Evolutionary conservation across 2,797 vertebrate species (phyloP), one percentile per base, ranked within the genome.

Genomic region (Sebastes goodei): DNA sequence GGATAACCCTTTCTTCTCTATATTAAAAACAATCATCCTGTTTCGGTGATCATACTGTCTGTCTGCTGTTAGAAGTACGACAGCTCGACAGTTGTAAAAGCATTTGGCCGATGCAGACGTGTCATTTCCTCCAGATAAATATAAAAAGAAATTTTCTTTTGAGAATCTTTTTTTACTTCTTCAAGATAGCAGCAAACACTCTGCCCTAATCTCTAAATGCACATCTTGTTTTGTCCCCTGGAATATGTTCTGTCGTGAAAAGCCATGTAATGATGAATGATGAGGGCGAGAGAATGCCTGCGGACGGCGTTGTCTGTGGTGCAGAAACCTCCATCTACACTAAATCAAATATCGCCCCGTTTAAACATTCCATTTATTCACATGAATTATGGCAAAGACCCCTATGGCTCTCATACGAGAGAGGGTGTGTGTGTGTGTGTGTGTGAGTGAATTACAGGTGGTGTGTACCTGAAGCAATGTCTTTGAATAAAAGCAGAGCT

Each of bases 361-460:
- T 86, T 91, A 89, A 90, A 85, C 85, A 81, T 88, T 76, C 81
- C 87, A 91, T 90, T 93, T 88, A 88, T 92, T 92, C 90, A 82
- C 23, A 69, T 88, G 86, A 92, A 80, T 90, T 89, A 94, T 88
- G 75, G 76, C 85, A 61, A 52, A 84, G 56, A 70, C 71, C 76
- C 63, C 76, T 64, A 53, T 88, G 87, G 83, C 81, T 86, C 61
- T 65, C 76, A 76, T 77, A 82, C n/a, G 49, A 60, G 25, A 25
- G 25, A 25, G 25, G 25, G 25, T 25, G 25, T 25, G 27, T 53
- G 60, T 25, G 25, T 25, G 27, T 53, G 60, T 53, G 29, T 56
- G 80, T 74, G 72, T 81, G n/a, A 65, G 79, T 71, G 74, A 84
- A 83, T 85, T 74, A 82, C 74, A 84, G 80, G 80, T 76, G 68